Evolutionary conservation across 2,113 vertebrate genomes (phyloP).

Genomic region (Trematocara macrostoma): DNA sequence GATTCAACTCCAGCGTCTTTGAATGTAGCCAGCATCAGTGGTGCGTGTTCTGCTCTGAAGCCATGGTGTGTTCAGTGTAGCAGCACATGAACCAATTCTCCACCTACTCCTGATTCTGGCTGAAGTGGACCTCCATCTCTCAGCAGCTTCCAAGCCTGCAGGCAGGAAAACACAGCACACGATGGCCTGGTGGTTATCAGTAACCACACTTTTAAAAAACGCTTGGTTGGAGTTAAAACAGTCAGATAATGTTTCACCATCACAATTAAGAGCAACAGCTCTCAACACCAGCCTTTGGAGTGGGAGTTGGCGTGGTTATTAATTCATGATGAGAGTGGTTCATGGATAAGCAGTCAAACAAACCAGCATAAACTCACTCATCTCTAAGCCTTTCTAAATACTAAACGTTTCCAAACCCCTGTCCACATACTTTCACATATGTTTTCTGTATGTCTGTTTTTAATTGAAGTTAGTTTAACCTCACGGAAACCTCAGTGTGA

Average conservation of each 20-base stretch:
- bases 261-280: background rate
- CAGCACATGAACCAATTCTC: background rate
- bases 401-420: background rate
- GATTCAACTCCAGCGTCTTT: background rate
- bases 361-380: background rate
- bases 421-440: background rate
- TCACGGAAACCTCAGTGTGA: background rate
- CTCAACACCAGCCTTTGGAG: background rate
- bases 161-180: background rate
- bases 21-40: background rate
- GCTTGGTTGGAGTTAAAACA: background rate
- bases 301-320: background rate
- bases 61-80: fast-evolving
- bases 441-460: background rate
- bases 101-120: background rate
- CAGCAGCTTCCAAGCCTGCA: background rate
- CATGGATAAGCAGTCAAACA: background rate
- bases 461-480: background rate
- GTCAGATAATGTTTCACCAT: background rate
- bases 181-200: background rate
- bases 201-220: background rate
- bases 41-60: background rate
- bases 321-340: background rate
- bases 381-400: background rate
- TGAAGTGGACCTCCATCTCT: background rate